Base-by-base conservation (phyloP, 2,888 invertebrate genomes). In the Tipula confusa region DNA sequence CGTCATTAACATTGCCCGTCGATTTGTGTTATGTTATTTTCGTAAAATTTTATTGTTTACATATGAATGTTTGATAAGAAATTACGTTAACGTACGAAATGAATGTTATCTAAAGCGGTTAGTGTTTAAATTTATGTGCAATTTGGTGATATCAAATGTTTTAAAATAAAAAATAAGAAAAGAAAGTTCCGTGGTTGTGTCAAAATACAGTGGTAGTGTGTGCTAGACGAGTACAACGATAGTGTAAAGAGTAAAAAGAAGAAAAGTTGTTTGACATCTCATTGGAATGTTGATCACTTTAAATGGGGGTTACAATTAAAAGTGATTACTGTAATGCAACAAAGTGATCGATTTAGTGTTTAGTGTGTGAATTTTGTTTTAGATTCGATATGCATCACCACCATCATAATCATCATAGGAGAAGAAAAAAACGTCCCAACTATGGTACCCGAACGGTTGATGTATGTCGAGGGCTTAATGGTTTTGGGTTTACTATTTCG, bases 401-500 rank as follows among this genome's bases (percentile, higher is more conserved):
- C 79, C 89, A 89, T 13, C 89, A 91, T 80, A 90, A 87, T 3
- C 89, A 89, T 11, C 89, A 91, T 79, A 90, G 92, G 79, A 89
- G 93, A 83, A 89, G 93, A 28, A 93, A 93, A 87, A 93, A 93
- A 88, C 90, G 93, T n/a, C 91, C 92, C 24, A 92, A 92, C 86
- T 92, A 92, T 87, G 92, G 92, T 7, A 89, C 89, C 7, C 88
- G 89, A 18, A 88, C 88, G 0, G 95, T 98, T 83, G 96, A 98
- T 87, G 94, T 98, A 79, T 92, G 93, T 7, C 92, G 98, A 85
- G 97, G 98, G 2, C 92, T 93, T 84, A 95, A 95, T 87, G 98
- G 98, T 7, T 98, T 97, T 88, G 98, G 98, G n/a, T 98, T 98
- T 88, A 98, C 98, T 28, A 98, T 98, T 87, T 97, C 98, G 1